A percentile compares a stretch with the other conserved stretches of the same genome.
phyloP scores from a whole-genome alignment of 2,113 vertebrate species.

The Strix aluco region DNA sequence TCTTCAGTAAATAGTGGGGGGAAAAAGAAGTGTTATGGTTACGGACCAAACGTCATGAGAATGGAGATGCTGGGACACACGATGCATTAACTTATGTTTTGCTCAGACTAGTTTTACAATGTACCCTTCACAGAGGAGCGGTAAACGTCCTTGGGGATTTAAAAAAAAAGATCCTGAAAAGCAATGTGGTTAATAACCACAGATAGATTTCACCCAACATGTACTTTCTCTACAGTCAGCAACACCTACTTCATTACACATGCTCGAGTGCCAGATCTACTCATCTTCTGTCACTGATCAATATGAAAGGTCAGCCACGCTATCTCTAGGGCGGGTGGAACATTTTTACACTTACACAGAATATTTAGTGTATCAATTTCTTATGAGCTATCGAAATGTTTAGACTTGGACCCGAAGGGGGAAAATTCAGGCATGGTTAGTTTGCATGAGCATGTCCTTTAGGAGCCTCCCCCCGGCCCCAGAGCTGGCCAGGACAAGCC shows the following conservation, averaged over 20 bases:
- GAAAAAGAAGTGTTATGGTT: too few relatives aligned
- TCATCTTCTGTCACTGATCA: not conserved
- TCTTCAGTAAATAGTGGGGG: not conserved
- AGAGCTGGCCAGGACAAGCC: not conserved
- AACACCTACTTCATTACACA: not conserved
- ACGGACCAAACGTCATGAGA: not conserved
- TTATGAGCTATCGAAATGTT: not conserved
- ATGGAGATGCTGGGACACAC: not conserved
- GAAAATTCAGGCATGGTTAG: rapidly evolving
- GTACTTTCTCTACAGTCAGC: not conserved
- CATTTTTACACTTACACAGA: too few relatives aligned
- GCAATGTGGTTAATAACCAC: not conserved
- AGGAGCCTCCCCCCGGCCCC: not conserved
- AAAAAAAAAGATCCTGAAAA: not conserved
- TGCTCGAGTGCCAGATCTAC: not conserved
- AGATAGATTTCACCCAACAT: not conserved
- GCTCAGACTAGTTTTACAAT: not conserved
- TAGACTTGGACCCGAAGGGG: not conserved
- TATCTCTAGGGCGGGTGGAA: not conserved
- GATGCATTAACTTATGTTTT: not conserved
- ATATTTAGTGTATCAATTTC: too few relatives aligned
- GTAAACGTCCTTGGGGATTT: not conserved
- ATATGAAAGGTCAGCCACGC: not conserved
- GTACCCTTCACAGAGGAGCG: not conserved
- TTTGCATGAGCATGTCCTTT: too few relatives aligned